Conservation (phyloP, 2,113 vertebrate species). For the Equus quagga region DNA sequence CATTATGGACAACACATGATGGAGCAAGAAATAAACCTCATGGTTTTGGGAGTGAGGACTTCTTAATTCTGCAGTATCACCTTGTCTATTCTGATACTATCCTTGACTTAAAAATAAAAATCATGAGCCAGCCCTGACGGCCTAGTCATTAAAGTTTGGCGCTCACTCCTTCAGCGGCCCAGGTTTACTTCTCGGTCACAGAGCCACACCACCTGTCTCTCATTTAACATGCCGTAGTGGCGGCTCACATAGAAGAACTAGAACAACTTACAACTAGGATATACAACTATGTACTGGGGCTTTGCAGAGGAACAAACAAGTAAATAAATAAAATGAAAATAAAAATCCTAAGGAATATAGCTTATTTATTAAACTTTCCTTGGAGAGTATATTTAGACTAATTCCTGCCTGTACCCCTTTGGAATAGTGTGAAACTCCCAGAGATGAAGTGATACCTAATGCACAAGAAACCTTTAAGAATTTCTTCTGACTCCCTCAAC, state of each 20-base stretch:
- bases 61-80: background rate
- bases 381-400: background rate
- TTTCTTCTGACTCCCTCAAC: background rate
- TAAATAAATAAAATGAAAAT: background rate
- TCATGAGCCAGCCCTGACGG: too few species aligned
- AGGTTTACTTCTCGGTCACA: too few species aligned
- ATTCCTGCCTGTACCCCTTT: background rate
- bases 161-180: too few species aligned
- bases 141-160: too few species aligned
- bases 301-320: too few species aligned
- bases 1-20: too few species aligned
- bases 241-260: too few species aligned
- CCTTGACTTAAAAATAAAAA: background rate
- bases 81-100: background rate
- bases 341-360: background rate
- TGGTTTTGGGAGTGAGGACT: background rate
- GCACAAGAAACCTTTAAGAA: background rate
- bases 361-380: background rate
- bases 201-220: too few species aligned
- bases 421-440: background rate
- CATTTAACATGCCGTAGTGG: too few species aligned
- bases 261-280: too few species aligned
- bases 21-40: background rate
- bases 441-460: background rate
- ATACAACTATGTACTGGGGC: too few species aligned